phyloP scores from a whole-genome alignment of 1,140 invertebrate genomes.

The Caerostris darwini region DNA sequence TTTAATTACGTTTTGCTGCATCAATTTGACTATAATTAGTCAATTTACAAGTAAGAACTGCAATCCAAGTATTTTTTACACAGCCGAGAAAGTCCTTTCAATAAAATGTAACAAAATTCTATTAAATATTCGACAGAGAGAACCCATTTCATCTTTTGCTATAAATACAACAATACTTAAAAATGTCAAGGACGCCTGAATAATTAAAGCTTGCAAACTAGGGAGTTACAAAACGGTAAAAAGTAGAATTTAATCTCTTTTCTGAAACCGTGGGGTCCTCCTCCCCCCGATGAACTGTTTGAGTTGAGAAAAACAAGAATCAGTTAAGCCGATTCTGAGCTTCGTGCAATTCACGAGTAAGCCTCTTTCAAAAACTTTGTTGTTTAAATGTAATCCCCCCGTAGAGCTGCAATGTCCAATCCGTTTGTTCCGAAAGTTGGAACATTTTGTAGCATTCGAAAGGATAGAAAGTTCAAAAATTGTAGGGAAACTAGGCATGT shows the following conservation, averaged over 20 bases:
- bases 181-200: not conserved
- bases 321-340: not conserved
- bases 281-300: not conserved
- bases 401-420: constrained; percentile 6
- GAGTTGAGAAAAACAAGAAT: not conserved
- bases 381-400: constrained; percentile 24
- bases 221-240: not conserved
- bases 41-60: too few relatives aligned
- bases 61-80: not conserved
- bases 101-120: not conserved
- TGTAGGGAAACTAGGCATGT: too few relatives aligned
- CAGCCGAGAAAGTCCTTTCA: not conserved
- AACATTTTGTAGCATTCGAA: too few relatives aligned
- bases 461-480: too few relatives aligned
- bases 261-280: not conserved
- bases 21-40: too few relatives aligned
- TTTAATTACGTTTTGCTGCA: too few relatives aligned
- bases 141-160: not conserved
- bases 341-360: not conserved
- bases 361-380: constrained; percentile 39
- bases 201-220: constrained; percentile 7
- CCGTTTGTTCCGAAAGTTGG: not conserved
- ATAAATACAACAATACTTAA: not conserved
- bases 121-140: not conserved
- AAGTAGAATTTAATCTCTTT: not conserved